Evolutionary conservation across 2,797 vertebrate species (phyloP), one percentile per base, ranked within the genome.

Genomic region (Selene dorsalis): DNA sequence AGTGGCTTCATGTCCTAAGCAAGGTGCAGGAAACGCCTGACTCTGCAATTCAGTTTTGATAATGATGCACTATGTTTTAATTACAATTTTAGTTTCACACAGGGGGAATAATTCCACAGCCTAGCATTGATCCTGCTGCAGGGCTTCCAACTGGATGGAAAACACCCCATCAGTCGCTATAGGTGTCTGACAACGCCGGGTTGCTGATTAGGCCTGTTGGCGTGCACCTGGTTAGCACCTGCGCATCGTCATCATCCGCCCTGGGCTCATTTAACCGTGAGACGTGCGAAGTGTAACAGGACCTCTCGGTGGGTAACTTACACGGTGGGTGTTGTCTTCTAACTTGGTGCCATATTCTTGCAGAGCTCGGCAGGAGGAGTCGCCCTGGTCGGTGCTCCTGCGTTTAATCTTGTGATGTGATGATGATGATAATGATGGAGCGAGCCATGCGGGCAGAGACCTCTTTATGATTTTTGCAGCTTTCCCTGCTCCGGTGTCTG

Each of bases 241-340:
- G 90, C 84, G 82, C 82, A 85, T 62, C 79, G 17, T 75, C 57
- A 48, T 61, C 6, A 22, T 50, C 22, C 50, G n/a, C 71, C 22
- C 69, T 4, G 3, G 24, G 53, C 71, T 69, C 75, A 22, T 77
- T 39, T 60, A 70, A 69, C 17, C 64, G 84, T 60, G 68, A 53
- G 86, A 69, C 73, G 59, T 62, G 80, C 22, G 38, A 72, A 61
- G 60, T 68, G 86, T 82, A 91, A 88, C 76, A 53, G 77, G 81
- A 93, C 35, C 87, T 69, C 85, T 70, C 68, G 47, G 52, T 12
- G 5, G 75, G 79, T 78, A 84, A 91, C 96, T 96, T 93, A 98
- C 97, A 91, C 65, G 84, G 94, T 97, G 95, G 53, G 97, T 97
- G 94, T 97, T 97, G 89, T 87, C 94, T 13, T 60, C 64, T 80